Evolutionary conservation across 2,797 vertebrate genomes (phyloP).

Genomic region (Anomalospiza imberbis): DNA sequence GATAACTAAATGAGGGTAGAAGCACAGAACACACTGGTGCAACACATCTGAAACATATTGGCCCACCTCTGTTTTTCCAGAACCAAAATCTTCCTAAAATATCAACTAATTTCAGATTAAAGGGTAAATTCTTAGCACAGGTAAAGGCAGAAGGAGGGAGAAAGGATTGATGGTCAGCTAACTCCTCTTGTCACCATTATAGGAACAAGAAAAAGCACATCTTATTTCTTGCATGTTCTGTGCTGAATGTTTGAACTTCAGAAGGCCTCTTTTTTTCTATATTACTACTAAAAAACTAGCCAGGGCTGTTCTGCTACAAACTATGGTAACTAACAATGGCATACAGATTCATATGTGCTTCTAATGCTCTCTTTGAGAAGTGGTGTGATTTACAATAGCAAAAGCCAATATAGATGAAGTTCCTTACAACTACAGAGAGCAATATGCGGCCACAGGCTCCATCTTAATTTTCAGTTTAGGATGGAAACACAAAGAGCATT

Average conservation of each 20-base stretch:
- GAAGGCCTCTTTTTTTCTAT: neutral
- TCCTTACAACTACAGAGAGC: neutral
- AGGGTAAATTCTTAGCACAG: neutral
- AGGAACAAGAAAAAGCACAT: neutral
- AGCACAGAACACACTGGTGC: neutral
- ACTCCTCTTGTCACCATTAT: neutral
- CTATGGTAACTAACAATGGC: neutral
- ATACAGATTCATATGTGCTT: neutral
- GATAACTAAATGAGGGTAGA: constrained; percentile 58
- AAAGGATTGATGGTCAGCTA: neutral
- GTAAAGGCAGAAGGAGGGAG: neutral
- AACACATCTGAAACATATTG: neutral
- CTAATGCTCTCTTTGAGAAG: neutral
- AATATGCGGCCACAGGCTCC: neutral
- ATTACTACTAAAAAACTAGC: neutral
- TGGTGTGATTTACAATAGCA: neutral
- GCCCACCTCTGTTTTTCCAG: neutral
- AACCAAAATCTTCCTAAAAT: constrained; percentile 7
- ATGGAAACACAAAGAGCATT: neutral
- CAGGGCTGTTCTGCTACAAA: neutral
- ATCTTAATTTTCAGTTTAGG: neutral
- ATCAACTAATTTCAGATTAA: neutral
- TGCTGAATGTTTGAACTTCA: neutral
- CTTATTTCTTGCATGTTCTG: neutral
- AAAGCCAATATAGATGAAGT: neutral